Base-by-base conservation (phyloP, 2,113 vertebrate species). In the Macrotus californicus region DNA sequence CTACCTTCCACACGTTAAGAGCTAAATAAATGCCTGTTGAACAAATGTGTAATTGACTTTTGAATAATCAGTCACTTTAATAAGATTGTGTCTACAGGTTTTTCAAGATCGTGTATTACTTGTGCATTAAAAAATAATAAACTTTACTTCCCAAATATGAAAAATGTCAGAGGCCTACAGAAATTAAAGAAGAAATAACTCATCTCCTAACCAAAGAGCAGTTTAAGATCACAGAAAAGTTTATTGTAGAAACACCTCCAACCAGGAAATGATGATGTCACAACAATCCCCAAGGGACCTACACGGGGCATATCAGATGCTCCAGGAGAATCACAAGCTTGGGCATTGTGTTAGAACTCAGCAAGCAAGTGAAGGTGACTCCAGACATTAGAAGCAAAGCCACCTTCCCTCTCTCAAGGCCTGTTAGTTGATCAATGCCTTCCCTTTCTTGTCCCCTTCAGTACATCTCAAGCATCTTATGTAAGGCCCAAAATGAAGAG, bases 161-260 rank as follows among this genome's bases (percentile, higher is more conserved):
- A 77, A 75, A 48, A 80, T 79, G 76, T 82, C 64, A 77, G 70
- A 92, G 48, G 46, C 4, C 75, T 52, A 6, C 26, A 79, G 69
- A 95, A 86, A 81, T 66, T 94, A 50, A 41, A 84, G n/a, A 93
- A 86, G 56, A 93, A 76, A 80, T 77, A 94, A 96, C 21, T 84
- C 21, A 21, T 66, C 52, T 86, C 46, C 29, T 84, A 43, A 73
- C 52, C 75, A 93, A 84, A 89, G 5, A 39, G 22, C 43, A 39
- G 72, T 91, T 72, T 80, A 89, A 89, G 31, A 91, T 87, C 86
- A 94, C 86, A 94, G 87, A 94, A 91, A 89, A 66, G 5, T 97
- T 97, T 97, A 97, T 97, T 97, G 46, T 64, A 94, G 79, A 80
- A 82, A 93, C 81, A 96, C 46, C 77, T 92, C 76, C 31, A 84